Evolutionary conservation across 2,113 vertebrate species (phyloP).

Genomic region (Cynoglossus semilaevis): DNA sequence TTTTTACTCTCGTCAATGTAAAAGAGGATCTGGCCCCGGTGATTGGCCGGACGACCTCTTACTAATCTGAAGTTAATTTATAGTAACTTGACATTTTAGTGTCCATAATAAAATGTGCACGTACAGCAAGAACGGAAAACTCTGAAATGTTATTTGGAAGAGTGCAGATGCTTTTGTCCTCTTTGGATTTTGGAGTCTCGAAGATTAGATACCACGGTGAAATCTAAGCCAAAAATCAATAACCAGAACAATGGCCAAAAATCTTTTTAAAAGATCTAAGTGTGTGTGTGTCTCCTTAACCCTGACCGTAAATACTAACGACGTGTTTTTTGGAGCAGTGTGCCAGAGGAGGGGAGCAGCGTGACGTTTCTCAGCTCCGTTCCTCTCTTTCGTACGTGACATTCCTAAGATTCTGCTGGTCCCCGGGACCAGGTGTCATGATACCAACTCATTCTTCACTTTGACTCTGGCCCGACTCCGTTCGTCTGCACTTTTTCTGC

Average conservation of each 20-base stretch:
- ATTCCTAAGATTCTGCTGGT: slow-evolving; percentile 10
- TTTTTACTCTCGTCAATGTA: no score
- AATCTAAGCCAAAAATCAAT: not conserved
- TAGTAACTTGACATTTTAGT: no score
- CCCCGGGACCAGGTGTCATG: slow-evolving; percentile 31
- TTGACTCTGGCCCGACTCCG: slow-evolving; percentile 27
- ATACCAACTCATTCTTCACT: slow-evolving; percentile 51
- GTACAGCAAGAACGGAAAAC: no score
- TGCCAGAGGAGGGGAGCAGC: not conserved
- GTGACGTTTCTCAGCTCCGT: slow-evolving; percentile 4
- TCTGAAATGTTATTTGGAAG: no score
- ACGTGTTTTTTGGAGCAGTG: slow-evolving; percentile 14
- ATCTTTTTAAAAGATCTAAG: no score
- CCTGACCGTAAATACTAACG: slow-evolving; percentile 5
- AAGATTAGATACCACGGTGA: no score
- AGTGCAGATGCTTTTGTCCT: no score
- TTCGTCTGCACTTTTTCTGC: slow-evolving; percentile 61
- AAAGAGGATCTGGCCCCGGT: no score
- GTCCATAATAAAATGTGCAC: no score
- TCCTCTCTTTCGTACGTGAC: not conserved
- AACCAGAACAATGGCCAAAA: not conserved
- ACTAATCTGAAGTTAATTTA: no score
- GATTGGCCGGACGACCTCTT: no score
- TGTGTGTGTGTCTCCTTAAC: not conserved
- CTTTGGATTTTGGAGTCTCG: no score